Evolutionary conservation across 1,140 invertebrate genomes (phyloP).

Genomic region (Scylla paramamosain): DNA sequence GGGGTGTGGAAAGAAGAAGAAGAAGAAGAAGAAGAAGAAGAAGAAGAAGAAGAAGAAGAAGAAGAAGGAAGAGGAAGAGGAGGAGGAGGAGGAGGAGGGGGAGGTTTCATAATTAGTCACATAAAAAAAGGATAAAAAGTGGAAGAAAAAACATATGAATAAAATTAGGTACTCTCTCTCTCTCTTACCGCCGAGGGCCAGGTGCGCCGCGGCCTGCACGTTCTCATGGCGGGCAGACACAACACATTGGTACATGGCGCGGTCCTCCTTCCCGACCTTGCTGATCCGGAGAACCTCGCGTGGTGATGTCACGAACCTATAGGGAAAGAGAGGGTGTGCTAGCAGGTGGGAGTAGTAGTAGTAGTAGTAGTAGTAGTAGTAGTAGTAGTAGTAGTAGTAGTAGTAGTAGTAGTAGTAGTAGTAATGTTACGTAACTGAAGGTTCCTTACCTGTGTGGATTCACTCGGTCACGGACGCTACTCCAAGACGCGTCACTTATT

Average conservation of each 20-base stretch:
- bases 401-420: not conserved
- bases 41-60: no score
- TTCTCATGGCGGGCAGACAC: constrained; percentile 77
- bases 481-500: no score
- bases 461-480: no score
- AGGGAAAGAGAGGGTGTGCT: not conserved
- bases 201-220: constrained; percentile 80
- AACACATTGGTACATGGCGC: constrained; percentile 91
- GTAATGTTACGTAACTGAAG: no score
- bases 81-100: no score
- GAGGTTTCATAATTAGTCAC: no score
- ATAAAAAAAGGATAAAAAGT: not conserved
- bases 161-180: constrained; percentile 16
- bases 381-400: not conserved
- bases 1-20: constrained; percentile 10
- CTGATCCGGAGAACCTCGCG: constrained; percentile 84
- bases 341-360: no score
- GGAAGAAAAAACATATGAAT: not conserved
- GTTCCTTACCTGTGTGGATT: no score
- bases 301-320: constrained; percentile 81
- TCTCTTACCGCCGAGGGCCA: constrained; percentile 79
- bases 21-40: constrained; percentile 17
- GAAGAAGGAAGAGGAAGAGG: no score
- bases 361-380: no score
- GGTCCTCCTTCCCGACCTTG: constrained; percentile 86